A percentile compares a stretch with the other conserved stretches of the same genome.
These are phyloP conservation scores for Stratiolaelaps scimitus DNA, from an alignment of 1,140 invertebrate species.

Conservation along the genomic window DNA sequence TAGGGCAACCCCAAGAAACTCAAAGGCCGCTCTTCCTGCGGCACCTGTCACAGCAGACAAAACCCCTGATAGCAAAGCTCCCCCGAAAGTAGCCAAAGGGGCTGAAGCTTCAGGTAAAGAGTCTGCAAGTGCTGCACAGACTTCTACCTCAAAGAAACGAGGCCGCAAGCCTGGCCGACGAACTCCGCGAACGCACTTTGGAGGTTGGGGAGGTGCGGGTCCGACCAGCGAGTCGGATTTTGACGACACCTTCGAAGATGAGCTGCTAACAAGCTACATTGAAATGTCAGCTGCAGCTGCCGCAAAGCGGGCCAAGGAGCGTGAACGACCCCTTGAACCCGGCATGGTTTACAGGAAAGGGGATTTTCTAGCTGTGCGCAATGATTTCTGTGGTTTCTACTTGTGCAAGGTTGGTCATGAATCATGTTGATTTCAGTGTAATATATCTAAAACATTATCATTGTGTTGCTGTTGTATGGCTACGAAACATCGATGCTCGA, in stretches of 20 bases:
- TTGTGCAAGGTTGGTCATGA: background rate
- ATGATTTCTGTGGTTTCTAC: constrained; percentile 5
- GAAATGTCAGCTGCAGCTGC: background rate
- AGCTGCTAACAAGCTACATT: background rate
- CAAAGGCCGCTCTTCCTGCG: too few species aligned
- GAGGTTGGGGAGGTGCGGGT: background rate
- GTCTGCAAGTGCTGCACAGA: too few species aligned
- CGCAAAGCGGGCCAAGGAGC: background rate
- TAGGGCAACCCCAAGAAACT: too few species aligned
- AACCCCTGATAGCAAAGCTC: too few species aligned
- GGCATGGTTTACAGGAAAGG: constrained; percentile 10
- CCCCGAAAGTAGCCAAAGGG: too few species aligned
- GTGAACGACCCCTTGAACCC: background rate
- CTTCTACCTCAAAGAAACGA: background rate
- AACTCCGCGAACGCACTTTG: constrained; percentile 8
- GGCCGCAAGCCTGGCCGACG: background rate
- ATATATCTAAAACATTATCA: too few species aligned
- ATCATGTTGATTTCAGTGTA: too few species aligned
- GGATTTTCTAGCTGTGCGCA: constrained; percentile 12
- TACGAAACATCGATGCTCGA: too few species aligned
- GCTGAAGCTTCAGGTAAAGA: too few species aligned
- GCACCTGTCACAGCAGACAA: too few species aligned
- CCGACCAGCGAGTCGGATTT: background rate
- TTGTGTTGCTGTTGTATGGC: too few species aligned
- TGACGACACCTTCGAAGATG: constrained; percentile 6